Evolutionary conservation across 2,797 vertebrate genomes (phyloP).

Genomic region (Cossypha caffra): DNA sequence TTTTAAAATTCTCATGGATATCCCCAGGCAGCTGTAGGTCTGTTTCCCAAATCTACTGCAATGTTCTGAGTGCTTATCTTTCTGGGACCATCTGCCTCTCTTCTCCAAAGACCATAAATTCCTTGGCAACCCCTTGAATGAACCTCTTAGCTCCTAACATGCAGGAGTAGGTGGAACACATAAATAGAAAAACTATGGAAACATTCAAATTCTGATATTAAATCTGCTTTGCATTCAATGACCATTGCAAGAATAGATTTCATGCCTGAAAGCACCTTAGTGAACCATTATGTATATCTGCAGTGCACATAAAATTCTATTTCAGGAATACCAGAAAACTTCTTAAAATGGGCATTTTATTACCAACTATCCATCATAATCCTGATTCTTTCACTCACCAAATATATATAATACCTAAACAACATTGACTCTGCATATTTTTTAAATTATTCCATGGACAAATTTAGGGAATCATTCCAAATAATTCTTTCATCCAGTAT

Average conservation of each 20-base stretch:
- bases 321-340: background rate
- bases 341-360: background rate
- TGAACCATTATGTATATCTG: background rate
- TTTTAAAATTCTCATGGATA: slow-evolving; percentile 48
- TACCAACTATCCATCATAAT: background rate
- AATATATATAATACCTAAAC: background rate
- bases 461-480: background rate
- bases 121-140: background rate
- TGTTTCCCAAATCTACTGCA: slow-evolving; percentile 29
- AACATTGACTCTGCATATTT: background rate
- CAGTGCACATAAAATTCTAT: background rate
- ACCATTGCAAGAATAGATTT: background rate
- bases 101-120: slow-evolving; percentile 37
- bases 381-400: background rate
- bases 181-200: background rate
- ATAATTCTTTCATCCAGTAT: background rate
- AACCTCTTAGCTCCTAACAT: background rate
- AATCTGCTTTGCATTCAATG: background rate
- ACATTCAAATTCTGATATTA: background rate
- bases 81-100: slow-evolving; percentile 55
- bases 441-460: background rate
- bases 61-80: background rate
- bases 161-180: background rate
- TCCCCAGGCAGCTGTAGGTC: slow-evolving; percentile 44
- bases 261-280: background rate